Conservation (phyloP, 92 coral and sea anemone species). For the Anthopleura xanthogrammica region DNA sequence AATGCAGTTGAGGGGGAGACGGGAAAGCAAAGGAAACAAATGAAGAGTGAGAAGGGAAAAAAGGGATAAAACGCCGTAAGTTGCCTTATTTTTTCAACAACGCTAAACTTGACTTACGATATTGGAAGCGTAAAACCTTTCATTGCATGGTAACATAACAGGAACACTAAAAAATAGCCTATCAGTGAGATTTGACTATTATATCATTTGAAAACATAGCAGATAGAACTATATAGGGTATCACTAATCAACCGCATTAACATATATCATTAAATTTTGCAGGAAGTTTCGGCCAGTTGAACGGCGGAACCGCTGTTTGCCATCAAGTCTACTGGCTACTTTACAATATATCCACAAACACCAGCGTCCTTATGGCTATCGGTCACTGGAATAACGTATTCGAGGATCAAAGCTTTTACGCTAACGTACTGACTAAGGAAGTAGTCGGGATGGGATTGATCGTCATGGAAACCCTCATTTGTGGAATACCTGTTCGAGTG, state of each 20-base stretch:
- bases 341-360: conserved; percentile 22
- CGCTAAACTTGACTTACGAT: too few species aligned
- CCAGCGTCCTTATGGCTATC: conserved; percentile 21
- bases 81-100: too few species aligned
- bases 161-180: too few species aligned
- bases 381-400: conserved; percentile 13
- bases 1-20: too few species aligned
- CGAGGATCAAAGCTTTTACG: conserved; percentile 4
- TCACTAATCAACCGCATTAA: neutral
- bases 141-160: too few species aligned
- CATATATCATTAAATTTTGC: neutral
- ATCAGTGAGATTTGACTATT: too few species aligned
- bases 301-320: neutral
- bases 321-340: conserved; percentile 37
- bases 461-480: conserved; percentile 35
- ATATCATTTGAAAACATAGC: too few species aligned
- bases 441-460: conserved; percentile 15
- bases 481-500: conserved; percentile 52
- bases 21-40: too few species aligned
- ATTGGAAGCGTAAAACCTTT: too few species aligned
- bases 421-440: conserved; percentile 21
- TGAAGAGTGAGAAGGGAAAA: too few species aligned
- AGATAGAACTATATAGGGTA: too few species aligned
- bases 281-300: neutral
- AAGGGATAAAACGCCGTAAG: too few species aligned